Percentiles rank a stretch among this genome's conserved stretches.
These are phyloP conservation scores for Ancistrus triradiatus DNA, from an alignment of 2,113 vertebrate genomes.

Conservation along the genomic window DNA sequence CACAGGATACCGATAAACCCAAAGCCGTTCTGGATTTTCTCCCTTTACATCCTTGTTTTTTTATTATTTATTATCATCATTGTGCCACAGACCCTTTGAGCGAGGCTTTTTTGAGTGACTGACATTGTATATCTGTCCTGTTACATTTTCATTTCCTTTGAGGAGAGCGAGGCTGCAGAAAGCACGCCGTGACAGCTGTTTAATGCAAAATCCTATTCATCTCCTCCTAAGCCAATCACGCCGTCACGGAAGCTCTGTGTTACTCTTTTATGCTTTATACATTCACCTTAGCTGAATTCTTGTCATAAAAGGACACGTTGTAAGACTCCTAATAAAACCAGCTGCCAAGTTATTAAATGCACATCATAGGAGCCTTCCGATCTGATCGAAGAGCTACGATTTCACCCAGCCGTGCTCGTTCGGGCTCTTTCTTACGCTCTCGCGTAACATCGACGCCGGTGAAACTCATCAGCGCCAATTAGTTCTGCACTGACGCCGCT, in stretches of 20 bases:
- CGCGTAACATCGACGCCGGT: slow-evolving; percentile 4
- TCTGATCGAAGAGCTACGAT: not conserved
- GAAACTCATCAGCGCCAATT: slow-evolving; percentile 41
- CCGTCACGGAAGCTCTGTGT: slow-evolving; percentile 18
- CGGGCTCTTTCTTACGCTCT: slow-evolving; percentile 18
- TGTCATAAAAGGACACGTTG: not conserved
- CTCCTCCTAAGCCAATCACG: slow-evolving; percentile 7
- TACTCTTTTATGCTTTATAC: slow-evolving; percentile 25
- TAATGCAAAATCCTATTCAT: slow-evolving; percentile 27
- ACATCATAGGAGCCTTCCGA: not conserved
- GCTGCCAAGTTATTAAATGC: slow-evolving; percentile 7
- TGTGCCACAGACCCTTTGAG: no score
- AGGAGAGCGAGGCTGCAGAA: no score
- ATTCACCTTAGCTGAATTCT: not conserved
- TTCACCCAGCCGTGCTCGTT: not conserved
- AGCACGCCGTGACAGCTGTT: not conserved
- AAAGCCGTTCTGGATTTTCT: no score
- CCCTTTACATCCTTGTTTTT: no score
- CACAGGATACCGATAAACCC: no score
- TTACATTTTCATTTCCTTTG: no score
- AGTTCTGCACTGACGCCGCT: slow-evolving; percentile 34
- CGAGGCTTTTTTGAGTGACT: no score
- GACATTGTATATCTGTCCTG: no score
- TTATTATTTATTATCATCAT: no score
- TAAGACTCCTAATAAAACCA: not conserved